Evolutionary conservation across 2,797 vertebrate species (phyloP).

Genomic region (Rhinella marina): DNA sequence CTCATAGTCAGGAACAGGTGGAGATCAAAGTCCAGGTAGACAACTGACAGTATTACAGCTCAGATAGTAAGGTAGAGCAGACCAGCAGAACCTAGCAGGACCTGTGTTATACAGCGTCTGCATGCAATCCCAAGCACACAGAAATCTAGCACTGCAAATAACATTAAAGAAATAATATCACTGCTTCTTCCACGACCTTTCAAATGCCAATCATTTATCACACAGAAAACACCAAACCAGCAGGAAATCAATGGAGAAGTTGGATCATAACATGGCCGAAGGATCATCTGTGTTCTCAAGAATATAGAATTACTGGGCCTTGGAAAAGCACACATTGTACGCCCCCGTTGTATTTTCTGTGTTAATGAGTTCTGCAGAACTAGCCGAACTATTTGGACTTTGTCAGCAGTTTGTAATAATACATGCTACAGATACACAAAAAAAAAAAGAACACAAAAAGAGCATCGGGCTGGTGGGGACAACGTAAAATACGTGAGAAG

Average conservation of each 20-base stretch:
- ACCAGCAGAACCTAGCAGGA: no score
- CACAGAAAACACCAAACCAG: slow-evolving; percentile 35
- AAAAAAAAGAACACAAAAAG: no score
- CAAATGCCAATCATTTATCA: slow-evolving; percentile 50
- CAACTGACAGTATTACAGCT: no score
- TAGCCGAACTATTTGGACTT: neutral
- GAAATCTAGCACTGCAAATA: slow-evolving; percentile 19
- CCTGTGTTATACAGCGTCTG: neutral
- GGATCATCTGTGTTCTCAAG: neutral
- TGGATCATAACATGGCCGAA: slow-evolving; percentile 8
- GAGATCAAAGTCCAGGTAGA: no score
- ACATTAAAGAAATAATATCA: slow-evolving; percentile 30
- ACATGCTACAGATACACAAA: neutral
- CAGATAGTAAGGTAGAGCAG: no score
- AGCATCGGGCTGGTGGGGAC: neutral
- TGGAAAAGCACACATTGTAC: neutral
- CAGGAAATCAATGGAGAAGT: slow-evolving; percentile 50
- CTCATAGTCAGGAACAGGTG: no score
- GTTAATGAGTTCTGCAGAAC: slow-evolving; percentile 13
- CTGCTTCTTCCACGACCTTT: slow-evolving; percentile 20
- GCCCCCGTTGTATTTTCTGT: neutral
- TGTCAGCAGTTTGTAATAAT: neutral
- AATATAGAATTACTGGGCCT: neutral
- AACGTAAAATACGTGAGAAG: neutral
- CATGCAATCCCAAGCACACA: neutral